phyloP scores from a whole-genome alignment of 2,113 vertebrate genomes.

The Mormyrus lacerda region DNA sequence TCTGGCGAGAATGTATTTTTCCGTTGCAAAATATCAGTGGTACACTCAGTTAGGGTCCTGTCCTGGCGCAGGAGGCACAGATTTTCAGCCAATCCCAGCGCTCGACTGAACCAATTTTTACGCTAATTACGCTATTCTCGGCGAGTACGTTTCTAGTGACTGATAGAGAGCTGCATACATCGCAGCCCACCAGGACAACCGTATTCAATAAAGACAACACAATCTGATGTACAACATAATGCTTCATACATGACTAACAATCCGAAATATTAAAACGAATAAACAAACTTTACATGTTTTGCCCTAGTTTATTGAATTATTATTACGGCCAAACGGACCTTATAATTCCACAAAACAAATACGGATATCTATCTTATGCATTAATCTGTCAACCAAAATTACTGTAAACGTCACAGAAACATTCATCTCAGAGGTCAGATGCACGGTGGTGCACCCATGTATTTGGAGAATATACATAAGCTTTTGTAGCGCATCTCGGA shows the following conservation, averaged over 20 bases:
- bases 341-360: neutral
- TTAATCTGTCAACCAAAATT: neutral
- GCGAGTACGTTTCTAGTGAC: neutral
- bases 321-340: neutral
- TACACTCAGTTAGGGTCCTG: neutral
- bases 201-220: neutral
- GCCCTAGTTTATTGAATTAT: neutral
- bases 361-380: neutral
- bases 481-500: neutral
- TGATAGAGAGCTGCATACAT: neutral
- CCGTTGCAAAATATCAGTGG: neutral
- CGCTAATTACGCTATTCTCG: neutral
- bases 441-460: neutral
- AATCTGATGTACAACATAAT: neutral
- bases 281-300: constrained; percentile 1
- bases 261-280: neutral
- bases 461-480: neutral
- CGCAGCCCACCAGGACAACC: neutral
- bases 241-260: neutral
- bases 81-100: neutral
- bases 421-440: neutral
- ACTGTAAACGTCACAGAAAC: neutral
- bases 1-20: neutral
- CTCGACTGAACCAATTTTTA: neutral
- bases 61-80: neutral